Conservation (phyloP, 2,113 vertebrate species). For the Ictidomys tridecemlineatus region DNA sequence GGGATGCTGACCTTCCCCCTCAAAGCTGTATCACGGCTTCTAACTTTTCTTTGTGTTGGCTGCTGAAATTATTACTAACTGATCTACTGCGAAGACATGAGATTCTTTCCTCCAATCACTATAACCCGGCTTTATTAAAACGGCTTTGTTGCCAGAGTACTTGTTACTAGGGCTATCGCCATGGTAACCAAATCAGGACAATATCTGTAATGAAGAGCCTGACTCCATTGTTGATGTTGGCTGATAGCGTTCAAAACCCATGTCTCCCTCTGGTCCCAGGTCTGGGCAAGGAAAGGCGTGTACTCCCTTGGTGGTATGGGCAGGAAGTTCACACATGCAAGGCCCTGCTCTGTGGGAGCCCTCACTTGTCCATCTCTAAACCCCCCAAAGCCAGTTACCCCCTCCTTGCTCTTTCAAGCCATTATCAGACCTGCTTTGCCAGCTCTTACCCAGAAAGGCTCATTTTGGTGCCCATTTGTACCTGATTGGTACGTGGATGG, state of each 20-base stretch:
- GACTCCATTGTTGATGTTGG: neutral
- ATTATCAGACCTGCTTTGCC: neutral
- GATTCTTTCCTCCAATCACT: neutral
- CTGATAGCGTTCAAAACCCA: neutral
- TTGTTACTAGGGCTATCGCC: conserved; percentile 1
- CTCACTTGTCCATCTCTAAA: neutral
- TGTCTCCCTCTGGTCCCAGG: neutral
- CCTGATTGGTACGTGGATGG: neutral
- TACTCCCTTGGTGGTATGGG: neutral
- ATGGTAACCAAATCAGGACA: neutral
- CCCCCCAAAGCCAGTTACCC: neutral
- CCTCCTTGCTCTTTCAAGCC: neutral
- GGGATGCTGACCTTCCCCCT: neutral
- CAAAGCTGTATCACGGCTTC: neutral
- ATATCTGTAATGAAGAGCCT: neutral
- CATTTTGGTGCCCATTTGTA: neutral
- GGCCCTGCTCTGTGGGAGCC: neutral
- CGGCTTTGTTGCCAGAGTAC: neutral
- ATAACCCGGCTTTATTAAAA: conserved; percentile 18
- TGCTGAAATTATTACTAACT: conserved; percentile 1
- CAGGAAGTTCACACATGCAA: neutral
- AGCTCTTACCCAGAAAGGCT: neutral
- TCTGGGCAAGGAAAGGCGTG: neutral
- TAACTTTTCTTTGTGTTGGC: neutral
- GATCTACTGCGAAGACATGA: neutral